These are phyloP conservation scores for Catostylus mosaicus DNA, from an alignment of 30 jellyfish, hydroid and myxozoan species.

Conservation along the genomic window DNA sequence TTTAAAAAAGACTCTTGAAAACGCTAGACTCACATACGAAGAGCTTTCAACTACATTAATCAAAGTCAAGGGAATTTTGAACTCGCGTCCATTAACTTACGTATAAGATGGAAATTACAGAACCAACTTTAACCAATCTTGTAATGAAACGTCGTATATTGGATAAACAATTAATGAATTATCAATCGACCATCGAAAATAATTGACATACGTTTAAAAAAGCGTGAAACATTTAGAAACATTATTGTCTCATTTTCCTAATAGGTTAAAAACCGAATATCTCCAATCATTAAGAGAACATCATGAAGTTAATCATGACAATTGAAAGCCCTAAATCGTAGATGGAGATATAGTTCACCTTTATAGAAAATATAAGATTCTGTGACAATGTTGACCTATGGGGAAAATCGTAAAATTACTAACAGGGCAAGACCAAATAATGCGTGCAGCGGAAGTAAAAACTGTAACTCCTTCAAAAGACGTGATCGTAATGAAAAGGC, in stretches of 20 bases:
- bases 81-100: slow-evolving; percentile 36
- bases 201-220: not conserved
- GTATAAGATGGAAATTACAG: not conserved
- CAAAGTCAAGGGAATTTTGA: slow-evolving; percentile 11
- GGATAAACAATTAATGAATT: not conserved
- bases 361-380: not conserved
- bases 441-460: slow-evolving; percentile 17
- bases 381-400: slow-evolving; percentile 9
- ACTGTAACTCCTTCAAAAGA: slow-evolving; percentile 3
- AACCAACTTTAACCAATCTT: not conserved
- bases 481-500: not conserved
- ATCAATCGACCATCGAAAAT: not conserved
- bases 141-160: slow-evolving; percentile 23
- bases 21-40: slow-evolving; percentile 6
- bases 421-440: not conserved
- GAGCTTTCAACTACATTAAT: slow-evolving; percentile 33
- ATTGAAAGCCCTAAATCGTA: too few species aligned
- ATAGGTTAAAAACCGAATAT: too few species aligned
- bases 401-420: not conserved
- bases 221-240: too few species aligned
- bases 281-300: too few species aligned
- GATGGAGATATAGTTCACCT: slow-evolving; percentile 1
- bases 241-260: too few species aligned
- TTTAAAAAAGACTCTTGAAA: not conserved
- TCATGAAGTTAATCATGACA: too few species aligned